phyloP scores from a whole-genome alignment of 2,888 invertebrate species.

The Cheilosia impressa region DNA sequence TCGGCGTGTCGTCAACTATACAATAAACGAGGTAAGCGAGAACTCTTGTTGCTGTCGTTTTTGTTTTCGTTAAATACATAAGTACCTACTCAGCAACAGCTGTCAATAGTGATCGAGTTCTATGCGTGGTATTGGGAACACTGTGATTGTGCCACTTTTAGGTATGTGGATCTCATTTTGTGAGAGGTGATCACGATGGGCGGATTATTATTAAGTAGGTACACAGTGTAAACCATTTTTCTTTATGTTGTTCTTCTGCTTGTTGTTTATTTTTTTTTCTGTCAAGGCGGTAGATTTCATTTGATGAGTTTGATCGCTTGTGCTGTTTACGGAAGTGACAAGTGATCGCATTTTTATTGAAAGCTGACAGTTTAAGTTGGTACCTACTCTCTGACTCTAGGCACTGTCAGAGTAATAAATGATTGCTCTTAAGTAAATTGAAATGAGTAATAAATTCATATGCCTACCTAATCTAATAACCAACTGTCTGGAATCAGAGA shows the following conservation, averaged over 20 bases:
- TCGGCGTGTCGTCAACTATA: slow-evolving; percentile 3
- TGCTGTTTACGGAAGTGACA: slow-evolving; percentile 26
- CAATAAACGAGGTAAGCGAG: slow-evolving; percentile 39
- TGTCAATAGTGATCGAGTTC: slow-evolving; percentile 12
- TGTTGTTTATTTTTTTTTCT: background rate
- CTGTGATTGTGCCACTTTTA: slow-evolving; percentile 47
- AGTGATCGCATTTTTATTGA: slow-evolving; percentile 9
- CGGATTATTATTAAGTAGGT: background rate
- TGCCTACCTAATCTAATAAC: too few species aligned
- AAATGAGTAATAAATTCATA: too few species aligned
- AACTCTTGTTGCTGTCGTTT: background rate
- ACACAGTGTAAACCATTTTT: slow-evolving; percentile 4
- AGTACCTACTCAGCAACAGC: too few species aligned
- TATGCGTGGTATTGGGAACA: slow-evolving; percentile 37
- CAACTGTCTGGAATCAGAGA: too few species aligned
- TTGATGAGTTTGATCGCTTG: background rate
- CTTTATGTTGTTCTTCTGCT: background rate
- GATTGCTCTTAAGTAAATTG: too few species aligned
- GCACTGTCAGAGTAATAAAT: too few species aligned
- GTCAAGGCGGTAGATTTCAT: background rate
- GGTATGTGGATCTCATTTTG: slow-evolving; percentile 29
- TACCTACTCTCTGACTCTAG: background rate
- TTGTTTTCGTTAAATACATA: slow-evolving; percentile 6
- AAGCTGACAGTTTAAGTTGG: background rate
- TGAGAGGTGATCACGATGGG: slow-evolving; percentile 17